Evolutionary conservation across 2,113 vertebrate species (phyloP).

Genomic region (Alces alces): DNA sequence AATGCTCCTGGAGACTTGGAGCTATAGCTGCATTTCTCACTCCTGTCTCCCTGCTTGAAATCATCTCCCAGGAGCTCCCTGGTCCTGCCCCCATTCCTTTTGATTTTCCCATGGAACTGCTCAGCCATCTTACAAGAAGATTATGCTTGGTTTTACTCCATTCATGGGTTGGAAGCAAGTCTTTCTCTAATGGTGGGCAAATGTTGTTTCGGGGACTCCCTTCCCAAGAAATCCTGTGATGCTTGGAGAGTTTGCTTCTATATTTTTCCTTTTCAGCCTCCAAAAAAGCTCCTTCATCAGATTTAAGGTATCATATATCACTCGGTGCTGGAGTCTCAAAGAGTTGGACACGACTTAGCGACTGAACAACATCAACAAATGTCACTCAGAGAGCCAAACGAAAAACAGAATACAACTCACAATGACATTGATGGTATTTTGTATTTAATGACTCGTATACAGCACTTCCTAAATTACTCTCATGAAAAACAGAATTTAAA

Average conservation of each 20-base stretch:
- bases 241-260: not conserved
- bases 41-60: not conserved
- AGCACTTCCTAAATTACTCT: slow-evolving; percentile 46
- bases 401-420: slow-evolving; percentile 49
- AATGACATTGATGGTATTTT: not conserved
- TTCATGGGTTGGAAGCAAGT: not conserved
- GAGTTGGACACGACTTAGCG: not conserved
- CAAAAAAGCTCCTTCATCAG: not conserved
- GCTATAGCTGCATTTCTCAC: not conserved
- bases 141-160: not conserved
- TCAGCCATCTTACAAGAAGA: not conserved
- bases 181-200: not conserved
- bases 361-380: not conserved
- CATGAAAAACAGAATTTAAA: slow-evolving; percentile 35
- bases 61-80: not conserved
- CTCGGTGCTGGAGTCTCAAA: not conserved
- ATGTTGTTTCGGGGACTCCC: not conserved
- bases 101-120: not conserved
- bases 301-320: slow-evolving; percentile 13
- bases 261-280: not conserved
- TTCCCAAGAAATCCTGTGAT: not conserved
- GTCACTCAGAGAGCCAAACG: slow-evolving; percentile 37
- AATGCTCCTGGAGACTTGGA: not conserved
- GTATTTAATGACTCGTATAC: slow-evolving; percentile 48
- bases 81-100: not conserved